Evolutionary conservation across 2,888 invertebrate species (phyloP), one percentile per base, ranked within the genome.

Genomic region (Athalia circularis): DNA sequence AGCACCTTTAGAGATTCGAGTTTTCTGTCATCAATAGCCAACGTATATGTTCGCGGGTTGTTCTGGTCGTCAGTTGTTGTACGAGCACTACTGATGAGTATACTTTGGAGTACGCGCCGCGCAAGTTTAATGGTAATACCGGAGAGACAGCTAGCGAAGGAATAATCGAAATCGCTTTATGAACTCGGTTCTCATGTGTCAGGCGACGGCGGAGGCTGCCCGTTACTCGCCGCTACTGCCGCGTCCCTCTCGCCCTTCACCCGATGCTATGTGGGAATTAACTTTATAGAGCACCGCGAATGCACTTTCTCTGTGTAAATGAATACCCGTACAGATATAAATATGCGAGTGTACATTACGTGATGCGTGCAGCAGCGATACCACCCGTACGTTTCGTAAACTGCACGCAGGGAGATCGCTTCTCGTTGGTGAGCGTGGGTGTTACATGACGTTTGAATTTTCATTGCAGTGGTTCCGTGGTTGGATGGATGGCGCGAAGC

Each of bases 181-280:
- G 62, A 75, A 75, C 75, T 43, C 13, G 52, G 50, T 64, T 75
- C 75, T 75, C 57, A 61, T 72, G 47, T 72, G 59, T 72, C 72
- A 61, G 59, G 15, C 50, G 45, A 5, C 13, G 50, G 8, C 29
- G 62, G 62, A 72, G 72, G 57, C 59, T 72, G 72, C 11, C 15
- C 29, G 50, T 13, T 47, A 48, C 72, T 68, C 68, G 7, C 50
- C 54, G 57, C 11, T 43, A 48, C 5, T 5, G 45, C 59, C 72
- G 57, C 72, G 57, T 72, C 72, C 57, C 72, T 59, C 72, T 59
- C 52, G 13, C 45, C 43, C 29, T 62, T 62, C 29, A 29, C 29
- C 15, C 54, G 29, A 29, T 29, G 29, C 29, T 29, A 29, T 29
- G 29, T 29, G 29, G 29, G 29, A 29, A 29, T 29, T 29, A 54